Percentiles rank a stretch among this genome's conserved stretches.
Evolutionary conservation across 1,140 invertebrate species (phyloP).

Genomic region (Bombus consobrinus): DNA sequence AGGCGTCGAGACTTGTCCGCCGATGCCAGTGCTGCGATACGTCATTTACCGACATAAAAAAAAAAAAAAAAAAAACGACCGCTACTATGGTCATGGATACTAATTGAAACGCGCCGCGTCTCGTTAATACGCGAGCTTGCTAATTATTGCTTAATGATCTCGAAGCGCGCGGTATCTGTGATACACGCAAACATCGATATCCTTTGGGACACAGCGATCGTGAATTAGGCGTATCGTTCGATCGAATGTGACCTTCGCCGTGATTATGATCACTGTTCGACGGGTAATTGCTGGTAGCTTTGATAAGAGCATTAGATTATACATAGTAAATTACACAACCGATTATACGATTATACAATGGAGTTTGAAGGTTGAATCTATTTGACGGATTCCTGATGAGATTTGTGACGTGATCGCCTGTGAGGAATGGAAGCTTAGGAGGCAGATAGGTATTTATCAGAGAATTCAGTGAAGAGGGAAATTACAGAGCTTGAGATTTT

Average conservation of each 20-base stretch:
- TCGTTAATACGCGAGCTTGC: not conserved
- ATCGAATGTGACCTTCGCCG: not conserved
- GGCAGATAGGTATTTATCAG: not conserved
- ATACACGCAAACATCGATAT: not conserved
- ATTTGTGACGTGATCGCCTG: not conserved
- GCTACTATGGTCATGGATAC: not conserved
- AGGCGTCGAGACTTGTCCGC: constrained; percentile 54
- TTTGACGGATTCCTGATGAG: not conserved
- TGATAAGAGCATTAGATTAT: not conserved
- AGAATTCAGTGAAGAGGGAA: not conserved
- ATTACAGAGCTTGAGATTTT: not conserved
- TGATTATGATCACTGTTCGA: not conserved
- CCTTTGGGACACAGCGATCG: not conserved
- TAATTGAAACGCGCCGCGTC: constrained; percentile 3
- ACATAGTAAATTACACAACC: not conserved
- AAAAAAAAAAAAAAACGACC: not conserved
- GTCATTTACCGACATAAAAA: constrained; percentile 42
- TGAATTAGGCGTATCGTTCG: not conserved
- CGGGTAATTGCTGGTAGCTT: constrained; percentile 3
- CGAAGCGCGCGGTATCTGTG: too few relatives aligned
- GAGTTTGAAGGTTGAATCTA: not conserved
- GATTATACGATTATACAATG: not conserved
- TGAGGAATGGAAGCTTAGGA: not conserved
- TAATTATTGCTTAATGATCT: not conserved
- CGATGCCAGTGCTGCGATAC: constrained; percentile 41